Conservation (phyloP, 2,113 vertebrate genomes). For the Lepidothrix coronata region DNA sequence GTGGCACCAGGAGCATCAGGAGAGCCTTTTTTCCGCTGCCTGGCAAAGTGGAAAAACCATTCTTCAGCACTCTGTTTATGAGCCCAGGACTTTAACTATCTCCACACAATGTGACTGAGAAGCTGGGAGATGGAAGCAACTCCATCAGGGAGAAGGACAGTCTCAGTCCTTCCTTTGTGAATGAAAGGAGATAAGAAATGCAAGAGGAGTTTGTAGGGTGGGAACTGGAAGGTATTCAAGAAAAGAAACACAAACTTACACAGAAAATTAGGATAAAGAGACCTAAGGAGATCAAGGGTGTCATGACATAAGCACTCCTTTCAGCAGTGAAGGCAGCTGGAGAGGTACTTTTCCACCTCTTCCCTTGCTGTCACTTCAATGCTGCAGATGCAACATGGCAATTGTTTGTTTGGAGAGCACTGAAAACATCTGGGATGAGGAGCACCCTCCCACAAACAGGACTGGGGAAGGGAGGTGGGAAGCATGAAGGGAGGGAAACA, state of each 20-base stretch:
- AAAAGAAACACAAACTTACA: neutral
- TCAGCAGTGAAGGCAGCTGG: neutral
- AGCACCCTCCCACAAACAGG: neutral
- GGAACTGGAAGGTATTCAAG: neutral
- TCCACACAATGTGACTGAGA: neutral
- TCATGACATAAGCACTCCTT: neutral
- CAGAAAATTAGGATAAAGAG: neutral
- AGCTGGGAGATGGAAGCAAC: neutral
- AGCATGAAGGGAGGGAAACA: neutral
- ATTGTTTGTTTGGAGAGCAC: neutral
- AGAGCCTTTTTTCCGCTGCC: constrained; percentile 12
- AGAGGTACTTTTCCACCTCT: neutral
- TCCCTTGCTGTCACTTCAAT: neutral
- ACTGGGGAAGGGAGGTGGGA: neutral
- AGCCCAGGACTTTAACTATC: neutral
- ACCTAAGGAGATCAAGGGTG: neutral
- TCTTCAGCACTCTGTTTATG: neutral
- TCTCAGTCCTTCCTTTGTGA: neutral
- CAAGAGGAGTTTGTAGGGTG: neutral
- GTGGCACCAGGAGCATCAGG: neutral
- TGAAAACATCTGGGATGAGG: neutral
- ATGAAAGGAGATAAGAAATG: neutral
- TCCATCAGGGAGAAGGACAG: neutral
- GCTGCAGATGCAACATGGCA: neutral
- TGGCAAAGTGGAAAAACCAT: constrained; percentile 52